A percentile compares a stretch with the other conserved stretches of the same genome.
These are phyloP conservation scores for Heliopora coerulea DNA, from an alignment of 92 coral and sea anemone genomes.

Conservation along the genomic window DNA sequence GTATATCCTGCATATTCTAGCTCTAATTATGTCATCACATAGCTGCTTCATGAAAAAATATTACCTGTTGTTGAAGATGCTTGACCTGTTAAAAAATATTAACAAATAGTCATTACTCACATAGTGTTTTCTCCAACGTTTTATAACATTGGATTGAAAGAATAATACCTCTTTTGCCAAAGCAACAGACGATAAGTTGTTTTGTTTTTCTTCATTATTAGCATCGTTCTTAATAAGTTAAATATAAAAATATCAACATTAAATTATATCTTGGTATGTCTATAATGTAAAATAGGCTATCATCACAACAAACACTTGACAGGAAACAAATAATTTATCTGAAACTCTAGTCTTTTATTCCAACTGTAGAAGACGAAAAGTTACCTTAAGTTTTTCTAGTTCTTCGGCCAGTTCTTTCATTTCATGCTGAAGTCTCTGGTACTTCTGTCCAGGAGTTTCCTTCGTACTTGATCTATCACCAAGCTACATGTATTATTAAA, in stretches of 20 bases:
- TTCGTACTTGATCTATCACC: slow-evolving; percentile 70
- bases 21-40: too few species aligned
- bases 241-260: too few species aligned
- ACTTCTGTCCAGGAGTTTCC: slow-evolving; percentile 94
- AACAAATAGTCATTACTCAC: too few species aligned
- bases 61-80: slow-evolving; percentile 86
- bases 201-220: slow-evolving; percentile 72
- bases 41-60: neutral
- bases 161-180: slow-evolving; percentile 90
- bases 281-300: too few species aligned
- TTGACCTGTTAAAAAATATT: slow-evolving; percentile 61
- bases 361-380: neutral
- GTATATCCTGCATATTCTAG: too few species aligned
- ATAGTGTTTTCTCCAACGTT: too few species aligned
- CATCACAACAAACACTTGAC: too few species aligned
- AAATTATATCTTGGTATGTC: too few species aligned
- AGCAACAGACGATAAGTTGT: slow-evolving; percentile 73
- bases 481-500: slow-evolving; percentile 35
- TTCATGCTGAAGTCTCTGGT: slow-evolving; percentile 87
- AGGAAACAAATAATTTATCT: too few species aligned
- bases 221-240: slow-evolving; percentile 57
- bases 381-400: slow-evolving; percentile 90
- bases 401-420: slow-evolving; percentile 93
- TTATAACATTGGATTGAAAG: too few species aligned
- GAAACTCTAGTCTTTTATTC: too few species aligned